Evolutionary conservation across 2,797 vertebrate genomes (phyloP).

Genomic region (Ambastaia sidthimunki): DNA sequence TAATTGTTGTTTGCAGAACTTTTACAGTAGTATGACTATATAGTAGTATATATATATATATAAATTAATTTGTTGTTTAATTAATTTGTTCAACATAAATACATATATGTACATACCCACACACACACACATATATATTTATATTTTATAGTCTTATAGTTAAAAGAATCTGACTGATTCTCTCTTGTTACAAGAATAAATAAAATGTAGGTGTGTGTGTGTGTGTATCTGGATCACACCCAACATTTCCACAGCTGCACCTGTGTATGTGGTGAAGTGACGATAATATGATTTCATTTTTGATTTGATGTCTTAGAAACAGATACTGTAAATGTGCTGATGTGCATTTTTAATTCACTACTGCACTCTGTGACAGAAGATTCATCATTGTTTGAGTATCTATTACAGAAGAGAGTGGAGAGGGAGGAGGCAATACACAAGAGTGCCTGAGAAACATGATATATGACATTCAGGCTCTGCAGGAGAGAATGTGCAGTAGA

Average conservation of each 20-base stretch:
- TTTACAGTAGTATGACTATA: too few relatives aligned
- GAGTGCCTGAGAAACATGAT: slow-evolving; percentile 32
- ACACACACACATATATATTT: too few relatives aligned
- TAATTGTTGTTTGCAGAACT: too few relatives aligned
- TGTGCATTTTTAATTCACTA: slow-evolving; percentile 14
- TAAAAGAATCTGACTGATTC: too few relatives aligned
- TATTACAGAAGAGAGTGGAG: slow-evolving; percentile 35
- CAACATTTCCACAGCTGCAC: not conserved
- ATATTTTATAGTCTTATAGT: too few relatives aligned
- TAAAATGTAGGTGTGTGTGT: too few relatives aligned
- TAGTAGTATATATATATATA: too few relatives aligned
- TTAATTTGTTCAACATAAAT: too few relatives aligned
- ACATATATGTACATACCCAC: too few relatives aligned
- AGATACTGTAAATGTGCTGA: slow-evolving; percentile 4
- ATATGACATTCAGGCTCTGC: slow-evolving; percentile 56
- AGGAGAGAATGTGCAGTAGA: slow-evolving; percentile 33
- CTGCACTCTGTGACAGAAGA: slow-evolving; percentile 17
- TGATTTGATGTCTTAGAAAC: not conserved
- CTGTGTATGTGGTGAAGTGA: not conserved
- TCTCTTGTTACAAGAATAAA: too few relatives aligned
- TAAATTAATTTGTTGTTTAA: too few relatives aligned
- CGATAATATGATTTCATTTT: not conserved
- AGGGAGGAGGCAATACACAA: slow-evolving; percentile 5
- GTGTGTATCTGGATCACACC: slow-evolving; percentile 1
- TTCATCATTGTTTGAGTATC: slow-evolving; percentile 28